Base-by-base conservation (phyloP, 2,797 vertebrate species). In the Notolepis coatsorum region DNA sequence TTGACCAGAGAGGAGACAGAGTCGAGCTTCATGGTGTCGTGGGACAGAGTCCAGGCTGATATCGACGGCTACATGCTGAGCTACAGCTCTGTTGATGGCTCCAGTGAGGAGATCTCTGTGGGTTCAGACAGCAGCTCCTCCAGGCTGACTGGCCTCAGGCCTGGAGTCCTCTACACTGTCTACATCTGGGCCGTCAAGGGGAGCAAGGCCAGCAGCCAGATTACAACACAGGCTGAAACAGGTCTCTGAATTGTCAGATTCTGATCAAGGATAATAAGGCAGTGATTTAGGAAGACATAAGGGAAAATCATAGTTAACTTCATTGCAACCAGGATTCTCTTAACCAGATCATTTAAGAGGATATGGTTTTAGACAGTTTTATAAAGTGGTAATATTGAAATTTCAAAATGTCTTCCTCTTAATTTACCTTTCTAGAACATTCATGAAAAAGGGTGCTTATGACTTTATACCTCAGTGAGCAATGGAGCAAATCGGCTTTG, bases 181-280 rank as follows among this genome's bases (percentile, higher is more conserved):
- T 70, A 84, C 5, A 50, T 95, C 68, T 93, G 93, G 93, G 93
- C 93, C 51, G 62, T 91, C 67, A 95, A 90, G 57, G 92, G 93
- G 31, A 61, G 49, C 64, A 89, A 71, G 60, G 73, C 72, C 77
- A 96, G 94, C 90, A 86, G 67, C 84, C 94, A 85, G 72, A 84
- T 68, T 0, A 48, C 84, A 10, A 88, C 91, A 4, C 79, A 71
- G 73, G 88, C 91, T 12, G 68, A 84, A 54, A 96, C 93, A 92
- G 92, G 94, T 95, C 68, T 61, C 20, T 21, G 24, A 49, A 35
- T 61, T 21, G 41, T 21, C 56, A 24, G 21, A 49, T 31, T 30
- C 25, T 45, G 10, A 43, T 18, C 5, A 41, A n/a, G n/a, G n/a
- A n/a, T n/a, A n/a, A n/a, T n/a, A n/a, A n/a, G n/a, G n/a, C n/a